Evolutionary conservation across 2,888 invertebrate species (phyloP), one percentile per base, ranked within the genome.

Genomic region (Oscheius myriophilus): DNA sequence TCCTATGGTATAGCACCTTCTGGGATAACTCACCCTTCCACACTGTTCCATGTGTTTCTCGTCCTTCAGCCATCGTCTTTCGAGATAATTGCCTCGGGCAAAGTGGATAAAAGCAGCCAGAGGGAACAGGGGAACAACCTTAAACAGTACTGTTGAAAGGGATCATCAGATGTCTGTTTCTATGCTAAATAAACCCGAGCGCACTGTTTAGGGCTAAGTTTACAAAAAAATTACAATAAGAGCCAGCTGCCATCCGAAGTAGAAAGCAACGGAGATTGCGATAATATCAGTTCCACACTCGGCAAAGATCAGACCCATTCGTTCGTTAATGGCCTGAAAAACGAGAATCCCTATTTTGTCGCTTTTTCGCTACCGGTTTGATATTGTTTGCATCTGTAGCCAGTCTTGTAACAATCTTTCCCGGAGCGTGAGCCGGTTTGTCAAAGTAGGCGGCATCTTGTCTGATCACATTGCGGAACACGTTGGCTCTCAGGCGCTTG

Each of bases 361-460:
- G 16, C 21, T 49, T 72, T 12, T 43, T 26, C 18, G 84, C 76
- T 77, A 88, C 88, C 54, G 73, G 71, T 84, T 88, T 88, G 4
- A 89, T 83, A 53, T 87, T 84, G 4, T 89, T 88, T 7, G 88
- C 87, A 82, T 89, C 89, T 57, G 88, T 85, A 11, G 88, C 87
- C 33, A 89, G 80, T 53, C 87, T 79, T 1, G 87, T 87, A 39
- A 87, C 84, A 41, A 88, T 74, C 71, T 87, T 88, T 14, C 88
- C 88, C 39, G 87, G 82, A 2, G 87, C 83, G 72, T 87, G 87
- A 12, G 79, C 78, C 16, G 87, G 84, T 52, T 86, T 75, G 78
- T 89, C 89, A 71, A 88, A 88, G 87, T 88, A 89, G n/a, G 84
- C 86, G 14, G 87, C 84, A 53, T 88, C 86, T 79, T 88, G 88